Evolutionary conservation across 2,113 vertebrate genomes (phyloP).

Genomic region (Grus americana): DNA sequence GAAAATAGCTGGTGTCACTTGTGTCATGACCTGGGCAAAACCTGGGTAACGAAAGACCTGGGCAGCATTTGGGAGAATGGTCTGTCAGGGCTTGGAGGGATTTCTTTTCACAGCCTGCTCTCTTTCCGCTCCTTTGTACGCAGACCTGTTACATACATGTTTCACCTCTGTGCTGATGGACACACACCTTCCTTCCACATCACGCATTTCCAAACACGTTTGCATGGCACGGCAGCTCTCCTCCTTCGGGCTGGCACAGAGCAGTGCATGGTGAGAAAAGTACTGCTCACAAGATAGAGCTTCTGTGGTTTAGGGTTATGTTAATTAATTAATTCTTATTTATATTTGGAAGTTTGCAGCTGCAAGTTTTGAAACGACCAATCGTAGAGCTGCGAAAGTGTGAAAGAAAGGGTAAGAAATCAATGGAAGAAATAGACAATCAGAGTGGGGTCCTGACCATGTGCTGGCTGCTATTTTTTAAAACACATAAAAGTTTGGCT

Average conservation of each 20-base stretch:
- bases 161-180: neutral
- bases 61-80: neutral
- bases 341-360: constrained; percentile 65
- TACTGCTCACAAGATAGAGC: constrained; percentile 22
- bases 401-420: neutral
- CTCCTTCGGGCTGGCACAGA: constrained; percentile 43
- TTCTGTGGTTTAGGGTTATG: constrained; percentile 67
- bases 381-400: neutral
- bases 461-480: neutral
- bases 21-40: neutral
- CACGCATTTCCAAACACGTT: neutral
- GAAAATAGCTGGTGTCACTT: neutral
- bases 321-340: neutral
- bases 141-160: accelerated
- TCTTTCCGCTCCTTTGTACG: neutral
- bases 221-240: neutral
- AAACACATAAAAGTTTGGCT: neutral
- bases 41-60: neutral
- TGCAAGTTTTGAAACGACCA: constrained; percentile 74
- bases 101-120: neutral
- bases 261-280: neutral
- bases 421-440: neutral
- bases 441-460: neutral
- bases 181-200: neutral
- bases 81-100: neutral